Base-by-base conservation (phyloP, 2,113 vertebrate species). In the Pholis gunnellus region DNA sequence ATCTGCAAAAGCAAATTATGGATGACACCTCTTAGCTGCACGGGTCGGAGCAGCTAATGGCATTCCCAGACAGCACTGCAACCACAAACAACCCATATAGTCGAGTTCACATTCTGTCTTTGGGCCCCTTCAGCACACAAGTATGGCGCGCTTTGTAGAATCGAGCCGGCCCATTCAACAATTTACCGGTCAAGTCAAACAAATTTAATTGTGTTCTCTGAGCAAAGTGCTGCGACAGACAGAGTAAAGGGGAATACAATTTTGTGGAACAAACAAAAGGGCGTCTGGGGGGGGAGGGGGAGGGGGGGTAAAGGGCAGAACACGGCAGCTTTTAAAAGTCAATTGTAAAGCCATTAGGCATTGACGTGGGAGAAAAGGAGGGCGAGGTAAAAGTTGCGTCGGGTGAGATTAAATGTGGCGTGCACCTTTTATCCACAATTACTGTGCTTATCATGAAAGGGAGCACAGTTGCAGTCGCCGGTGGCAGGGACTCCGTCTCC, bases 31-130 rank as follows among this genome's bases (percentile, higher is more conserved):
- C 84, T 82, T 86, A 87, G 90, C 82, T 54, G 79, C 82, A 69
- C 83, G 86, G 91, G 93, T 94, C 91, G 88, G 74, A 75, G 66
- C 42, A 31, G 78, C 88, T 87, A 93, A 94, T 93, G 91, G 91
- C 75, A 75, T 87, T 79, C 75, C 44, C 80, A 85, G 85, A 91
- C 88, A 93, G 83, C 78, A 63, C 65, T 57, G 87, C 70, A 48
- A 82, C 83, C 81, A 87, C 85, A 92, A 87, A 91, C 88, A 85
- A 74, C 50, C 72, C 72, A 67, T 82, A 72, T 3, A 52, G 78
- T 72, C 29, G 67, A 83, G 84, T 87, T 89, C 79, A 85, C 67
- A 40, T 75, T 82, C 72, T 78, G 65, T 90, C 71, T 88, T 77
- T 74, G 66, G 72, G 56, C 20, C 22, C 40, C 70, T 82, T 85